Conservation (phyloP, 2,888 invertebrate species). For the Phengaris alcon region DNA sequence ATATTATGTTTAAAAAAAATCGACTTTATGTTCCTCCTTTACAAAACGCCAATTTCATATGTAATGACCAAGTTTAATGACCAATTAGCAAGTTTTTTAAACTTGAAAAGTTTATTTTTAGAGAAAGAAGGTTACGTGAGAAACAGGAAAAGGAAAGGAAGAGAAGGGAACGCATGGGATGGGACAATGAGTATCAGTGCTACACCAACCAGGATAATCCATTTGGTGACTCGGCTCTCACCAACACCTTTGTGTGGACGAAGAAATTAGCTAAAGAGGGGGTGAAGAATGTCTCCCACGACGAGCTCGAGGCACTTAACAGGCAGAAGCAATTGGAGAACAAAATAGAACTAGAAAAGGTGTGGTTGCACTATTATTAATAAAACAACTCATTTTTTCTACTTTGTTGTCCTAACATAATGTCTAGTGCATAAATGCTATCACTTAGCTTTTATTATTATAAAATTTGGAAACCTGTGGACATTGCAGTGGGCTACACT, state of each 20-base stretch:
- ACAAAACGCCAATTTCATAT: too few relatives aligned
- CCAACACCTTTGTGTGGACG: constrained; percentile 97
- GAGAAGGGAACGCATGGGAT: constrained; percentile 95
- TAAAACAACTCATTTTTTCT: too few relatives aligned
- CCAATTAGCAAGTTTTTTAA: too few relatives aligned
- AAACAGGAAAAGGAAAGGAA: constrained; percentile 94
- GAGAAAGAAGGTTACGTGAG: constrained; percentile 88
- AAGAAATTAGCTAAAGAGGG: constrained; percentile 98
- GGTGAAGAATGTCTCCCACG: constrained; percentile 84
- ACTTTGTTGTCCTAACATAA: too few relatives aligned
- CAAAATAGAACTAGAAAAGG: constrained; percentile 94
- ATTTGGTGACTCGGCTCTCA: constrained; percentile 96
- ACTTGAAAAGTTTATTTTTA: constrained; percentile 36
- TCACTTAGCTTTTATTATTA: too few relatives aligned
- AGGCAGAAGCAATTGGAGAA: constrained; percentile 94
- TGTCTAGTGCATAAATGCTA: too few relatives aligned
- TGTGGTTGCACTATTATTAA: constrained; percentile 45
- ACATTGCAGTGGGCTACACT: too few relatives aligned
- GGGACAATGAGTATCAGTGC: constrained; percentile 97
- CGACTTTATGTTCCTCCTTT: too few relatives aligned
- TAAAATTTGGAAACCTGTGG: too few relatives aligned
- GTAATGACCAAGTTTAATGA: too few relatives aligned
- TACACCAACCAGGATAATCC: constrained; percentile 99
- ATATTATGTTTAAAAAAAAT: too few relatives aligned
- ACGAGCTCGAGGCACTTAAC: constrained; percentile 90